These are phyloP conservation scores for Crax fasciolata DNA, from an alignment of 2,797 vertebrate genomes.

Conservation along the genomic window DNA sequence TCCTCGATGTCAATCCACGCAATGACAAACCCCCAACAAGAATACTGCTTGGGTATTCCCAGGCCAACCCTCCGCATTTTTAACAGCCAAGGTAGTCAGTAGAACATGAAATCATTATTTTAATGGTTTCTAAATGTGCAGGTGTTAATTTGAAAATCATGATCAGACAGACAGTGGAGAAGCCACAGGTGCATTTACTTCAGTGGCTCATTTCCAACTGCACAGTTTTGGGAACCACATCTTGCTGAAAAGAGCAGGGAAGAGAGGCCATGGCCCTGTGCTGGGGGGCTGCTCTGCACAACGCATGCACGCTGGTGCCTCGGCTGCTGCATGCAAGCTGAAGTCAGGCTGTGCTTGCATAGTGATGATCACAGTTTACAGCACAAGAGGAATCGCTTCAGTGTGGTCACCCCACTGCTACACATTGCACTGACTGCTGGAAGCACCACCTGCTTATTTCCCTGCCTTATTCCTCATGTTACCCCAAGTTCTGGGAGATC, in stretches of 20 bases:
- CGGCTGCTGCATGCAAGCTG: accelerated
- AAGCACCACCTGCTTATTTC: background rate
- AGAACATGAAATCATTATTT: constrained; percentile 76
- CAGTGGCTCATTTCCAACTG: background rate
- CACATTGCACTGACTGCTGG: background rate
- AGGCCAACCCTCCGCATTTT: background rate
- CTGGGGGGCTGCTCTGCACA: background rate
- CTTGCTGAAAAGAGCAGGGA: background rate
- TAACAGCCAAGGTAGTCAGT: constrained; percentile 15
- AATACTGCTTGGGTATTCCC: constrained; percentile 57
- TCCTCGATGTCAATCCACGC: background rate
- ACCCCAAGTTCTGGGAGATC: background rate
- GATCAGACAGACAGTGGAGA: constrained; percentile 4
- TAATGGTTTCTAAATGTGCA: constrained; percentile 70
- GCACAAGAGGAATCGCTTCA: background rate
- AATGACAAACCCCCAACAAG: constrained; percentile 22
- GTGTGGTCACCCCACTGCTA: background rate
- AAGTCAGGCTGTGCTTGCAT: background rate
- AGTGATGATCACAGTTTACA: accelerated
- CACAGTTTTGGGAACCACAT: background rate
- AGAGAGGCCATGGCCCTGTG: accelerated
- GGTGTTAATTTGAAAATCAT: constrained; percentile 63
- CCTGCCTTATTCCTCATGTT: background rate
- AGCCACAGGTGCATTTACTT: constrained; percentile 27
- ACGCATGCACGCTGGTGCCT: accelerated